Evolutionary conservation across 2,888 invertebrate species (phyloP).

Genomic region (Oxyteleia sp.): DNA sequence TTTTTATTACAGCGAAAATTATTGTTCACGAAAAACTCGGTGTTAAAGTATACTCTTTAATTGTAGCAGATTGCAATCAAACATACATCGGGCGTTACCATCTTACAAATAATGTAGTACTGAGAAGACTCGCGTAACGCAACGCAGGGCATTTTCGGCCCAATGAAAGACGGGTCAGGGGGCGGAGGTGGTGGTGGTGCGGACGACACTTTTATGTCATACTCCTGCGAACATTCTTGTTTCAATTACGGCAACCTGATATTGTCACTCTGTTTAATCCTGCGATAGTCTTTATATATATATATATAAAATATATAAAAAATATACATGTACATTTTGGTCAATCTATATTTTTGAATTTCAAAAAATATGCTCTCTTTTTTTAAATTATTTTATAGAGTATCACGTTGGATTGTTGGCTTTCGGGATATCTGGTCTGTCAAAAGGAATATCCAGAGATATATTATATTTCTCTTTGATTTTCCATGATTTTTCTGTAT

Average conservation of each 20-base stretch:
- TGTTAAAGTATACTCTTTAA: constrained; percentile 45
- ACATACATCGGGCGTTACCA: constrained; percentile 86
- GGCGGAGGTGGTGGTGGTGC: constrained; percentile 84
- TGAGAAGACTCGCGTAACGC: constrained; percentile 86
- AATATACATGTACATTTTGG: too few relatives aligned
- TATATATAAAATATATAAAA: too few relatives aligned
- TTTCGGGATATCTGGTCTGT: too few relatives aligned
- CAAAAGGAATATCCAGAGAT: too few relatives aligned
- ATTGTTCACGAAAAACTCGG: constrained; percentile 17
- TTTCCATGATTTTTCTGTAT: too few relatives aligned
- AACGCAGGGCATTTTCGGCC: constrained; percentile 86
- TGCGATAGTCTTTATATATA: too few relatives aligned
- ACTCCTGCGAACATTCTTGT: constrained; percentile 86
- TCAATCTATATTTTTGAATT: too few relatives aligned
- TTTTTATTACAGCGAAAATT: constrained; percentile 37
- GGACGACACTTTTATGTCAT: constrained; percentile 84
- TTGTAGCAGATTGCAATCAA: constrained; percentile 61
- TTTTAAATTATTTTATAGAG: too few relatives aligned
- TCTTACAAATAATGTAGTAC: constrained; percentile 87
- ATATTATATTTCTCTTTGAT: too few relatives aligned
- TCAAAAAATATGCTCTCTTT: too few relatives aligned
- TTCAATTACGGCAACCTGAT: constrained; percentile 76
- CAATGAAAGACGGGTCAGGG: constrained; percentile 85
- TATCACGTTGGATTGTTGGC: too few relatives aligned
- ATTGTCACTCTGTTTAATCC: too few relatives aligned